Evolutionary conservation across 2,888 invertebrate species (phyloP).

Genomic region (Acleris laterana): DNA sequence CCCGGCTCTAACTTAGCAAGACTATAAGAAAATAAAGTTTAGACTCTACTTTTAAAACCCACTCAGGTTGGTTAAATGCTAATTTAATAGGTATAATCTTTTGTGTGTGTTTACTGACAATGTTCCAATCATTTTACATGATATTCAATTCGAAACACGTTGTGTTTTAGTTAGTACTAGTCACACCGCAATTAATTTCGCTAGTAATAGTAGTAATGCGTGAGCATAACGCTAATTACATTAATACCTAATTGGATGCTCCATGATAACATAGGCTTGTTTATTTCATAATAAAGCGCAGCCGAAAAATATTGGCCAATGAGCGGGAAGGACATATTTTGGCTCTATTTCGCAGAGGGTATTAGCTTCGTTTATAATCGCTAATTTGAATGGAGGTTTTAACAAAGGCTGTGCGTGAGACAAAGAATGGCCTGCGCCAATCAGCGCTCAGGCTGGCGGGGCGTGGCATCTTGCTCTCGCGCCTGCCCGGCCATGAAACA

Average conservation of each 20-base stretch:
- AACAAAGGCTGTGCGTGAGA: constrained; percentile 66
- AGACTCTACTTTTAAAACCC: neutral
- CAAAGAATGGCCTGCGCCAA: constrained; percentile 73
- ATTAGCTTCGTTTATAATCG: constrained; percentile 41
- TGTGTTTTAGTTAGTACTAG: neutral
- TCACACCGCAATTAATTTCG: constrained; percentile 15
- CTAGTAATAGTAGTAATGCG: constrained; percentile 9
- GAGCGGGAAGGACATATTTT: too few species aligned
- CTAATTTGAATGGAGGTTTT: constrained; percentile 67
- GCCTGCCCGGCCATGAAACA: constrained; percentile 66
- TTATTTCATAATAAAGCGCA: neutral
- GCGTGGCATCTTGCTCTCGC: constrained; percentile 71
- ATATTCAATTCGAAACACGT: neutral
- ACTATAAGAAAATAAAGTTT: constrained; percentile 1
- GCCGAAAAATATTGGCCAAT: neutral
- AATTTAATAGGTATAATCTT: neutral
- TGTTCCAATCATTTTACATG: too few species aligned
- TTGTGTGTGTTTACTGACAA: too few species aligned
- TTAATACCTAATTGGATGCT: constrained; percentile 3
- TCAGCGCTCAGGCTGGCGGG: constrained; percentile 64
- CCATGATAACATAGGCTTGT: neutral
- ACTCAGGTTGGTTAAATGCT: too few species aligned
- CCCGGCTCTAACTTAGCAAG: neutral
- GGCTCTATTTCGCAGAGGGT: neutral
- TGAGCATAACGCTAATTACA: constrained; percentile 7